phyloP scores from a whole-genome alignment of 2,797 vertebrate genomes.

The Spinus olivaceus region DNA sequence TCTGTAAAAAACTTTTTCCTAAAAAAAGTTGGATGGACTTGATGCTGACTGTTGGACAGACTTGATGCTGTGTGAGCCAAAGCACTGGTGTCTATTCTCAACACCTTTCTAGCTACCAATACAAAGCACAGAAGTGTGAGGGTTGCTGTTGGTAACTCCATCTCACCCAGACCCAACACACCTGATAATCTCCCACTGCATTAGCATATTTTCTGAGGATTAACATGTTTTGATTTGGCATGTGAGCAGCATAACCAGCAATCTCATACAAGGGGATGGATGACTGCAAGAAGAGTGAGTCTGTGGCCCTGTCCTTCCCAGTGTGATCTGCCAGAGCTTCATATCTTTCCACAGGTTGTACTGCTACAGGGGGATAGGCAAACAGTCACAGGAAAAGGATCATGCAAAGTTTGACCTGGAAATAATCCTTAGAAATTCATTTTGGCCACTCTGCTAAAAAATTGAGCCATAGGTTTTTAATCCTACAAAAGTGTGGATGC shows the following conservation, averaged over 20 bases:
- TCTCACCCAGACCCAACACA: not conserved
- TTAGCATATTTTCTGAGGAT: not conserved
- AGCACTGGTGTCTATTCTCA: not conserved
- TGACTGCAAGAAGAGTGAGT: not conserved
- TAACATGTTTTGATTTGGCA: not conserved
- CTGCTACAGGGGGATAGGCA: not conserved
- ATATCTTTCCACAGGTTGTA: not conserved
- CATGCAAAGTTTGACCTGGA: not conserved
- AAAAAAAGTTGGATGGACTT: not conserved
- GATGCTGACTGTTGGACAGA: not conserved
- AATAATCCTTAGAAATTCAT: not conserved
- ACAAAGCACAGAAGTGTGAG: not conserved
- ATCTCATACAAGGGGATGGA: not conserved
- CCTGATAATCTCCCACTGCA: not conserved
- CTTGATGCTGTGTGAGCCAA: not conserved
- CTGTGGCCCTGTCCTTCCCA: not conserved
- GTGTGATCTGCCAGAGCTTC: not conserved
- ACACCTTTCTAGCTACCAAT: not conserved
- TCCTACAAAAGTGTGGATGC: not conserved
- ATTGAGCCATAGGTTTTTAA: not conserved
- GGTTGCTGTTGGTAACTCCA: not conserved
- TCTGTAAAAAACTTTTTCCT: rapidly evolving
- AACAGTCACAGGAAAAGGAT: not conserved
- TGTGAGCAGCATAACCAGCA: not conserved
- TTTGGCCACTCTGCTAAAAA: not conserved